Evolutionary conservation across 2,113 vertebrate genomes (phyloP).

Genomic region (Hiodon alosoides): DNA sequence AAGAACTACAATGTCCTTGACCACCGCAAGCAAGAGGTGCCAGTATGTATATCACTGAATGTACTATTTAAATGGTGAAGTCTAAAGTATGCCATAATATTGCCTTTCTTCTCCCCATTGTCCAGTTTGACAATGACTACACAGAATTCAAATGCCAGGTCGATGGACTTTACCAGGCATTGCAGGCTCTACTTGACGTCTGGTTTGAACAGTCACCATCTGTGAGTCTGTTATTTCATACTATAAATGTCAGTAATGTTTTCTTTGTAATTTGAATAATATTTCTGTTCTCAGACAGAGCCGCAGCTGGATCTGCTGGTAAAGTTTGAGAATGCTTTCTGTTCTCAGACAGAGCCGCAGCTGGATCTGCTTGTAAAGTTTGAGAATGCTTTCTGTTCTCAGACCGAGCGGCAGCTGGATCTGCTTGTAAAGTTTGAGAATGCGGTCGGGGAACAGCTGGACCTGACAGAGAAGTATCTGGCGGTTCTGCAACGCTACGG

Average conservation of each 20-base stretch:
- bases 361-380: conserved; percentile 47
- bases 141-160: conserved; percentile 68
- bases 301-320: conserved; percentile 63
- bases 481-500: conserved; percentile 63
- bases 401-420: conserved; percentile 70
- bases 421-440: conserved; percentile 63
- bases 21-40: conserved; percentile 67
- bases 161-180: conserved; percentile 58
- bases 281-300: conserved; percentile 56
- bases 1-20: conserved; percentile 74
- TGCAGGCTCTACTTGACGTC: conserved; percentile 66
- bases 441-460: conserved; percentile 51
- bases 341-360: conserved; percentile 31
- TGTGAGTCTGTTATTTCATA: conserved; percentile 54
- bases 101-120: not conserved
- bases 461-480: conserved; percentile 59
- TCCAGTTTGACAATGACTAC: conserved; percentile 78
- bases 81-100: not conserved
- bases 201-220: conserved; percentile 60
- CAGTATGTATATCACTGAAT: not conserved
- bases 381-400: conserved; percentile 11
- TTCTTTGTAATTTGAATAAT: not conserved
- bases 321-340: conserved; percentile 54
- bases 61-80: not conserved
- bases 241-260: not conserved